Evolutionary conservation across 2,797 vertebrate genomes (phyloP).

Genomic region (Gallirallus australis): DNA sequence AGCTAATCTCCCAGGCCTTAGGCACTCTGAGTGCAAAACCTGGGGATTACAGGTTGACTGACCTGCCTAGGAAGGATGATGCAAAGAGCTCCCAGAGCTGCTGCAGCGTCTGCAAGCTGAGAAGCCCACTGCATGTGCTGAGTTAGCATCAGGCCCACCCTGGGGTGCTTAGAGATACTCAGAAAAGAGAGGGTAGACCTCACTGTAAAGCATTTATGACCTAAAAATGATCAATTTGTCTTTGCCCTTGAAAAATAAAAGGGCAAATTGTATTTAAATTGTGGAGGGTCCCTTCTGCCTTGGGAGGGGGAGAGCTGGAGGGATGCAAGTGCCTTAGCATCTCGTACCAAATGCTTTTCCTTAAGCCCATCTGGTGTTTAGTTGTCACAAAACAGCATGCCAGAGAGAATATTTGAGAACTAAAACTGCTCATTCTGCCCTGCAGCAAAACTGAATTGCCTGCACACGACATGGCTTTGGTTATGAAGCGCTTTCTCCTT

Average conservation of each 20-base stretch:
- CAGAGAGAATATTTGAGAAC: neutral
- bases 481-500: fast-evolving
- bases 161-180: fast-evolving
- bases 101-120: neutral
- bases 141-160: neutral
- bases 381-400: neutral
- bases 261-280: neutral
- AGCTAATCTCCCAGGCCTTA: neutral
- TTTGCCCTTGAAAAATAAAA: neutral
- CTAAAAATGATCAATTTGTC: neutral
- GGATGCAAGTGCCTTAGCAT: neutral
- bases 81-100: neutral
- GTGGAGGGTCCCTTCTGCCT: neutral
- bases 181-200: neutral
- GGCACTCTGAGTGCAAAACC: neutral
- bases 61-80: neutral
- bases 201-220: neutral
- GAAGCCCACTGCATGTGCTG: neutral
- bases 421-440: neutral
- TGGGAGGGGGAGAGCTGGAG: neutral
- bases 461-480: neutral
- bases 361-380: neutral
- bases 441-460: neutral
- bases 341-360: neutral
- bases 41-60: neutral